phyloP scores from a whole-genome alignment of 2,888 invertebrate species.

The Mesodorylaimus sp. region DNA sequence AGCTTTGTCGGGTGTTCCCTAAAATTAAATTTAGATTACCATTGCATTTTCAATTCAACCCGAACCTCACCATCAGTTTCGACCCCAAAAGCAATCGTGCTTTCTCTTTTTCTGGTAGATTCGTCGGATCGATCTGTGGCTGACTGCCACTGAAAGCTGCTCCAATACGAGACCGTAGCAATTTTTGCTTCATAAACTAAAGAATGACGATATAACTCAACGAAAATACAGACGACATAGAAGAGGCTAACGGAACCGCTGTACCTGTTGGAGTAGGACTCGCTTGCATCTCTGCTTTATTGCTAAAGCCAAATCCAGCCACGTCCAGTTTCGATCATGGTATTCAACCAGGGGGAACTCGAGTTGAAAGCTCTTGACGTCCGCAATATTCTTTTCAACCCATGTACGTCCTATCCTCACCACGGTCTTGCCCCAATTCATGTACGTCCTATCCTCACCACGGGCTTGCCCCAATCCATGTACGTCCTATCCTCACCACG shows the following conservation, averaged over 20 bases:
- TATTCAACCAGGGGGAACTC: conserved; percentile 90
- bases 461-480: no score
- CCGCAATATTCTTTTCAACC: conserved; percentile 94
- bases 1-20: no score
- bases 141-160: background rate
- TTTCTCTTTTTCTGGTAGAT: background rate
- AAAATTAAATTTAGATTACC: no score
- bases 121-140: background rate
- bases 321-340: conserved; percentile 98
- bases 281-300: conserved; percentile 81
- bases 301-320: conserved; percentile 85
- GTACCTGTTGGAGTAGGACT: conserved; percentile 62
- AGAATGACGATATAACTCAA: no score
- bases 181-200: conserved; percentile 2
- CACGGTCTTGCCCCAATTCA: no score
- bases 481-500: no score
- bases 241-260: no score
- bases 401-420: no score
- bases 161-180: background rate
- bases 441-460: no score
- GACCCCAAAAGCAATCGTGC: background rate
- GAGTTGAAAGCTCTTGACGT: conserved; percentile 77
- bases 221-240: no score
- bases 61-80: conserved; percentile 30
- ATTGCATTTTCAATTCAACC: no score